Base-by-base conservation (phyloP, 2,797 vertebrate species). In the Cyclopterus lumpus region DNA sequence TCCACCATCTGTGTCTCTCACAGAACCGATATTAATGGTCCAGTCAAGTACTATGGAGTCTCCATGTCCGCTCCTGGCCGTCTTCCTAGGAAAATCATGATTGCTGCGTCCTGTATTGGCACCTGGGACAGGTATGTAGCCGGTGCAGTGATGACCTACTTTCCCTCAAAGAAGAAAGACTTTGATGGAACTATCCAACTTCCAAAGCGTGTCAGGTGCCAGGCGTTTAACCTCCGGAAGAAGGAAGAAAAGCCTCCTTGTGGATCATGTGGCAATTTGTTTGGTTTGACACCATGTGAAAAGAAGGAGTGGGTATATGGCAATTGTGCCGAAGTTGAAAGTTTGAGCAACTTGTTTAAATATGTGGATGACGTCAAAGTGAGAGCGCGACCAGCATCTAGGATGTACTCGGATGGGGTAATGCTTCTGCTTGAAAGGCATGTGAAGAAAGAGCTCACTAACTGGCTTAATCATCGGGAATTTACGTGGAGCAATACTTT, bases 301-400 rank as follows among this genome's bases (percentile, higher is more conserved):
- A 0, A 0, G 0, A 8, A 0, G 0, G 4, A 0, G 0, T 87
- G 14, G 48, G 0, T 0, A 6, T 73, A 78, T 61, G 88, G 86
- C 5, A 32, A 73, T 81, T 86, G 82, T 58, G 88, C 87, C 4
- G 87, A 89, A 60, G 28, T 1, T 26, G 85, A 89, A 57, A 83
- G 87, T 36, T 1, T 89, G 40, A 89, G 78, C 60, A 86, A 89
- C 8, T 24, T 89, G 44, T 26, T 89, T 11, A 65, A 30, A 51
- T 6, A 40, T 0, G 79, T 38, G 0, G 0, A 0, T 6, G 4
- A 26, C 0, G 2, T 67, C 26, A 62, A 4, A 67, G 0, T 20
- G 0, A 1, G 22, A 11, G 8, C 4, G 5, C 1, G 0, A 1
- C 49, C 2, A 46, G 14, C 2, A 61, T 15, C 65, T 40, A 0